Conservation (phyloP, 2,888 invertebrate genomes). For the Eristalis intricaria region DNA sequence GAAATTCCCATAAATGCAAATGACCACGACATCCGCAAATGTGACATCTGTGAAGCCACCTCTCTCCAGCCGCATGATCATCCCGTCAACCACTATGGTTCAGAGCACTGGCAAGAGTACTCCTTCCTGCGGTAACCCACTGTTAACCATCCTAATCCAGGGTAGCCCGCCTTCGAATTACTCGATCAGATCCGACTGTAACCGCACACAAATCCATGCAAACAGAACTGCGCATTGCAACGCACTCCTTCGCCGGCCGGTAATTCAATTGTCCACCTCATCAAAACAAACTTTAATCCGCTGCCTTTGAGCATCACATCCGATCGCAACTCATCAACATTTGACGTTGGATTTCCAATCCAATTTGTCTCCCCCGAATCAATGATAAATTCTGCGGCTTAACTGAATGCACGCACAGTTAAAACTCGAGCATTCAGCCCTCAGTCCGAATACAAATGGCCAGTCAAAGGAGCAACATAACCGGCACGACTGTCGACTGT, state of each 20-base stretch:
- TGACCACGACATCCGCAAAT: too few relatives aligned
- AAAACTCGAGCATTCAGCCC: conserved; percentile 17
- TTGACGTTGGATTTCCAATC: conserved; percentile 16
- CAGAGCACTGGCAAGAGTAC: too few relatives aligned
- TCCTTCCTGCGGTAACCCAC: too few relatives aligned
- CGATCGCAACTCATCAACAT: conserved; percentile 17
- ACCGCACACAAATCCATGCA: too few relatives aligned
- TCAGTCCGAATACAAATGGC: conserved; percentile 33
- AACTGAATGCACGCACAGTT: background rate
- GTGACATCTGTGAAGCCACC: too few relatives aligned
- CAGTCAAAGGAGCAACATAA: conserved; percentile 2
- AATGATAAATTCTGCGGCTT: background rate
- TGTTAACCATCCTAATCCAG: too few relatives aligned
- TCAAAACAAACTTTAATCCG: background rate
- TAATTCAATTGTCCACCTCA: background rate
- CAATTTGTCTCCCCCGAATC: background rate
- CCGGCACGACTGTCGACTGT: background rate
- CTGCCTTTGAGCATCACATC: conserved; percentile 12
- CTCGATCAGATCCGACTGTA: too few relatives aligned
- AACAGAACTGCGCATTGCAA: too few relatives aligned
- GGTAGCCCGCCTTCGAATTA: too few relatives aligned
- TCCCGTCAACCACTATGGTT: too few relatives aligned
- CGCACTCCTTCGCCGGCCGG: background rate
- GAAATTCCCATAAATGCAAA: too few relatives aligned
- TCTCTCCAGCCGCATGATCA: too few relatives aligned